Conservation (phyloP, 1,140 invertebrate species). For the Drosophila funebris region DNA sequence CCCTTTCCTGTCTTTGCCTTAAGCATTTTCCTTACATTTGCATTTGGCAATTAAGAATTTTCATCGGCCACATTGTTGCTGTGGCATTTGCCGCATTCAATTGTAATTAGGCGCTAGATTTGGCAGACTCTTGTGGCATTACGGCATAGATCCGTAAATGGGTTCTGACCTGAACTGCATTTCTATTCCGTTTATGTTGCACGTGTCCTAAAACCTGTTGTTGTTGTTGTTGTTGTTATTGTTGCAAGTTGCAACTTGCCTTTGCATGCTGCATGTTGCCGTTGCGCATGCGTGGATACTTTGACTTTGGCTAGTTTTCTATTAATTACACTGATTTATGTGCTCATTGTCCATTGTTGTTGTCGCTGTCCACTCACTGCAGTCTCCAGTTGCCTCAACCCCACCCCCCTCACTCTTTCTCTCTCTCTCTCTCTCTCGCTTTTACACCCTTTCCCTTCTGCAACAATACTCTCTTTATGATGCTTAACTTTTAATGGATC, state of each 20-base stretch:
- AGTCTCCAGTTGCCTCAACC: not conserved
- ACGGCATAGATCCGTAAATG: constrained; percentile 38
- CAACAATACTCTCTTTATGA: constrained; percentile 26
- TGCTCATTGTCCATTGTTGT: constrained; percentile 82
- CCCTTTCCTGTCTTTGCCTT: not conserved
- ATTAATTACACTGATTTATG: constrained; percentile 83
- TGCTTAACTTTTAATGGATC: constrained; percentile 34
- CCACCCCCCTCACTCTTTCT: not conserved
- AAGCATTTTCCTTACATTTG: not conserved
- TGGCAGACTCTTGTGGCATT: constrained; percentile 28
- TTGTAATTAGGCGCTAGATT: constrained; percentile 50
- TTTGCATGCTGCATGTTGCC: constrained; percentile 11
- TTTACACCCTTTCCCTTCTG: not conserved
- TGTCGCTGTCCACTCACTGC: constrained; percentile 21
- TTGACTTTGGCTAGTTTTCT: constrained; percentile 72
- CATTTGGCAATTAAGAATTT: constrained; percentile 37
- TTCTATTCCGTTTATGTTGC: constrained; percentile 23
- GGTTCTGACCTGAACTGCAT: constrained; percentile 9
- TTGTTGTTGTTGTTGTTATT: not conserved
- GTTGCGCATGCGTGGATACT: constrained; percentile 49
- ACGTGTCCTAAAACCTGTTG: constrained; percentile 46
- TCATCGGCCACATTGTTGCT: not conserved
- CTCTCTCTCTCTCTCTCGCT: not conserved
- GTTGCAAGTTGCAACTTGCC: constrained; percentile 3
- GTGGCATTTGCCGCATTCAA: constrained; percentile 29